Base-by-base conservation (phyloP, 1,140 invertebrate species). In the Lethrus apterus region DNA sequence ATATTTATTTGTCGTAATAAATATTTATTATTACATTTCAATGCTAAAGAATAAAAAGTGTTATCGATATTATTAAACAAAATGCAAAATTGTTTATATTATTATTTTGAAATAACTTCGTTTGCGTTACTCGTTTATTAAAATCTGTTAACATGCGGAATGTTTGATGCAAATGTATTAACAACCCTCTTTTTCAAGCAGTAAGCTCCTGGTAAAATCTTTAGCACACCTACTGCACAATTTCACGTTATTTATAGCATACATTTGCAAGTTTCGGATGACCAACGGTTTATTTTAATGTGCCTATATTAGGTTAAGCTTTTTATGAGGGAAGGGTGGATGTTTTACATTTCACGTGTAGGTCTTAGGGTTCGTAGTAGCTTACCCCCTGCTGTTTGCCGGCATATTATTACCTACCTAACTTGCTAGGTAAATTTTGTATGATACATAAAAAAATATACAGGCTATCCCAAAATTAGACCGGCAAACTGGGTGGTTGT, bases 221-320 rank as follows among this genome's bases (percentile, higher is more conserved):
- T 34, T 34, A 13, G 14, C n/a, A 5, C 31, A 32, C 10, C 11
- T 33, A 11, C 9, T 33, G 31, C 13, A 17, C 13, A 18, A 9
- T 18, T 21, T 7, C 17, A 18, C 24, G 24, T 38, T 38, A 38
- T 38, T 21, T 21, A 21, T 19, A 4, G 17, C n/a, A 38, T 10
- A 4, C 35, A 23, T 38, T 38, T 19, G 24, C 10, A 38, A 38
- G 35, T 38, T 38, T 38, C 38, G 29, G 32, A 44, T 49, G 47
- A 49, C 47, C 47, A 49, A 49, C 47, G 47, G 47, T 49, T 49
- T 49, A 49, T 49, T 49, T 49, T 49, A 49, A 49, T 49, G 47
- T 29, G 18, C 8, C 30, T 11, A 29, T 17, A 44, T 49, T 49
- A 49, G 30, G 43, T 33, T 49, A 44, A 44, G 47, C 47, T 44